These are phyloP conservation scores for Cecropterus lyciades DNA, from an alignment of 1,140 invertebrate species.

Conservation along the genomic window DNA sequence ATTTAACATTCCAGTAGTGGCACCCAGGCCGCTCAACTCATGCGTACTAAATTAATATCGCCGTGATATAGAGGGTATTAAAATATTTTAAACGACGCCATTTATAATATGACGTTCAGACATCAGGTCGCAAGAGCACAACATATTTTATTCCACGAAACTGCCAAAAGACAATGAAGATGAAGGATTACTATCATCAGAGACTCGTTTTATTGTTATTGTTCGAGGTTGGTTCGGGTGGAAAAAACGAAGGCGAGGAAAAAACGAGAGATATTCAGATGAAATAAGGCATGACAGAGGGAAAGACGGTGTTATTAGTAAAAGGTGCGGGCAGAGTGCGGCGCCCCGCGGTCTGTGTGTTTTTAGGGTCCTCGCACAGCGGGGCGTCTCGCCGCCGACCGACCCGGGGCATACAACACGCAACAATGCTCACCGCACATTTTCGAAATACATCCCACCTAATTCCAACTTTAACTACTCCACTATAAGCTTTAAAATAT, in stretches of 20 bases:
- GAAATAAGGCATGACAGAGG: conserved; percentile 81
- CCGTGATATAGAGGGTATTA: conserved; percentile 81
- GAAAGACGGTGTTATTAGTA: conserved; percentile 80
- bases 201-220: conserved; percentile 78
- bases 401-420: conserved; percentile 26
- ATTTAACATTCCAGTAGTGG: conserved; percentile 81
- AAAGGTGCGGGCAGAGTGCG: conserved; percentile 65
- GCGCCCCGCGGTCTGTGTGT: conserved; percentile 85
- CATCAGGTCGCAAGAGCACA: conserved; percentile 75
- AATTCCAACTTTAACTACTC: not conserved
- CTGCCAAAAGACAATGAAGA: conserved; percentile 83
- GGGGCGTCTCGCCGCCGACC: conserved; percentile 57
- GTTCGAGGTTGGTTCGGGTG: conserved; percentile 58
- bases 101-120: conserved; percentile 82
- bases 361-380: conserved; percentile 71
- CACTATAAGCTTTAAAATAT: not conserved
- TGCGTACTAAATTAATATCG: conserved; percentile 82
- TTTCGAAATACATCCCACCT: not conserved
- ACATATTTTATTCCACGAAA: conserved; percentile 83
- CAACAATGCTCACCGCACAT: conserved; percentile 5
- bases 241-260: conserved; percentile 69
- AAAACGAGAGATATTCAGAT: conserved; percentile 74
- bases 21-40: conserved; percentile 73
- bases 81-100: conserved; percentile 83
- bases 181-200: conserved; percentile 83